These are phyloP conservation scores for Pelobates cultripes DNA, from an alignment of 2,797 vertebrate species.

Conservation along the genomic window DNA sequence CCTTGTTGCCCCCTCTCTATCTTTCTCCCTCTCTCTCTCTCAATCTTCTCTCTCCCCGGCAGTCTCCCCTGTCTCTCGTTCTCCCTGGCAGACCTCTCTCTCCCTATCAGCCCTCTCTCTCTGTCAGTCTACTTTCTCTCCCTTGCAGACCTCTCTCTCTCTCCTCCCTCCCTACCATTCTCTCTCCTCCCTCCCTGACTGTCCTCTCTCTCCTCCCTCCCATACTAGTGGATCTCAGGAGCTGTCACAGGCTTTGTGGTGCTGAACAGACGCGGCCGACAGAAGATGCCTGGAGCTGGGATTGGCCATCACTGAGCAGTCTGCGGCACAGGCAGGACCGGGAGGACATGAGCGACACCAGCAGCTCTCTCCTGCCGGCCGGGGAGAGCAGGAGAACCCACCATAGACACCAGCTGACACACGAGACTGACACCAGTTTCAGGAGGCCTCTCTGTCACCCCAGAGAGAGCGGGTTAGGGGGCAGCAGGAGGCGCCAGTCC, in stretches of 20 bases:
- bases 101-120: too few species aligned
- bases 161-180: conserved; percentile 4
- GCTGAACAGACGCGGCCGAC: conserved; percentile 72
- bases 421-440: conserved; percentile 82
- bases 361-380: conserved; percentile 81
- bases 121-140: too few species aligned
- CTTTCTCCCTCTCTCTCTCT: too few species aligned
- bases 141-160: background rate
- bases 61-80: background rate
- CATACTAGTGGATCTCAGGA: conserved; percentile 57
- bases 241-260: conserved; percentile 75
- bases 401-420: conserved; percentile 62
- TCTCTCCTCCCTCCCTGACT: conserved; percentile 55
- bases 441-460: conserved; percentile 91
- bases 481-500: conserved; percentile 65
- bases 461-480: conserved; percentile 66
- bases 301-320: background rate
- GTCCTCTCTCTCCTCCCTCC: conserved; percentile 23
- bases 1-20: too few species aligned
- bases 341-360: conserved; percentile 81
- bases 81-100: too few species aligned
- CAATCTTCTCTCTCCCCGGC: too few species aligned
- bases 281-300: conserved; percentile 6
- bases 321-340: conserved; percentile 1
- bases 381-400: conserved; percentile 67